Evolutionary conservation across 2,113 vertebrate species (phyloP).

Genomic region (Candoia aspera): DNA sequence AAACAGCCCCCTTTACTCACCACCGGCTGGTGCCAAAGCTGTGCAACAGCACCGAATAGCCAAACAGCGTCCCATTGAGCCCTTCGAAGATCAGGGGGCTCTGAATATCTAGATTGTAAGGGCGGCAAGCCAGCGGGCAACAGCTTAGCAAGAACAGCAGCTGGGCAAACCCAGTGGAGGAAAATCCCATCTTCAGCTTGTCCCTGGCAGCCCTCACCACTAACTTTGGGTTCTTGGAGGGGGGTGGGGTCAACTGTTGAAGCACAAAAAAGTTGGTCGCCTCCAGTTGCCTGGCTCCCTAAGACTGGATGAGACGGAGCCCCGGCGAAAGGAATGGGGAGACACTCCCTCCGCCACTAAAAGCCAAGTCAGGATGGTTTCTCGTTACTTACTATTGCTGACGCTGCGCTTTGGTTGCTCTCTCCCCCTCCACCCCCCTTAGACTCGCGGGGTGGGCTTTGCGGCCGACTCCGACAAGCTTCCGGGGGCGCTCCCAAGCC

Average conservation of each 20-base stretch:
- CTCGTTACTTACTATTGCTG: background rate
- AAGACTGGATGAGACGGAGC: background rate
- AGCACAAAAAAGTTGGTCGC: background rate
- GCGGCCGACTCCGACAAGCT: background rate
- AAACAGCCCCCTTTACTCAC: conserved; percentile 70
- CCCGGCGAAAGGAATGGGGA: background rate
- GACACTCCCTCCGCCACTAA: background rate
- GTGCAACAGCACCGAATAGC: conserved; percentile 90
- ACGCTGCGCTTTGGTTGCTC: background rate
- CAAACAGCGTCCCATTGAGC: conserved; percentile 80
- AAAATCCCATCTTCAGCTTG: background rate
- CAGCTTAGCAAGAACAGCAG: conserved; percentile 52
- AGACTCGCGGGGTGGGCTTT: background rate
- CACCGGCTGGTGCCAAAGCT: conserved; percentile 75
- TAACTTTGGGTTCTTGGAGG: background rate
- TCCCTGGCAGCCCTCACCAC: background rate
- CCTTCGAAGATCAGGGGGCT: conserved; percentile 79
- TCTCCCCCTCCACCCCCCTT: background rate
- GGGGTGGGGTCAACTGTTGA: background rate
- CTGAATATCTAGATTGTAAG: conserved; percentile 86
- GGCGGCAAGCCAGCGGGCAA: conserved; percentile 41
- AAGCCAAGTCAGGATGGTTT: background rate
- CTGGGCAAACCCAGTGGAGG: conserved; percentile 35
- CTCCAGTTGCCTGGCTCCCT: background rate
- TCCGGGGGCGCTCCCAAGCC: background rate